Evolutionary conservation across 1,140 invertebrate genomes (phyloP), one percentile per base, ranked within the genome.

Genomic region (Ctenoplectra terminalis): DNA sequence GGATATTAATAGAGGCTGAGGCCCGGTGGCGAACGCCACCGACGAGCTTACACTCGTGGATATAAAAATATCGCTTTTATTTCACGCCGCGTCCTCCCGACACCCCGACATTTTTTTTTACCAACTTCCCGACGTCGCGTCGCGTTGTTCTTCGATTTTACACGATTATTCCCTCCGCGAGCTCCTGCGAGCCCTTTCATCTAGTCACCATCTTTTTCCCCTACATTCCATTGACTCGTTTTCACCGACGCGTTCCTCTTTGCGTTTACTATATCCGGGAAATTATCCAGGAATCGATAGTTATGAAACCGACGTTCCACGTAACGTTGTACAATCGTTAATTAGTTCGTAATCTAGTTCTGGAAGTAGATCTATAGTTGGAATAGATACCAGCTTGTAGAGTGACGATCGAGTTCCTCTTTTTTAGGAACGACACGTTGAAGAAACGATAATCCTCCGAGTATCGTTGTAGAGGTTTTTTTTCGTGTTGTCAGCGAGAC

Each of bases 31-130:
- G 84, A 77, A 86, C 89, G 86, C 83, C 83, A 85, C 84, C 83
- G 86, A 80, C 77, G 77, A 91, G 91, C 89, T 91, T 90, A 90
- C 89, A 86, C 85, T 77, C 81, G 89, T 89, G 86, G 87, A 90
- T 90, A 91, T 93, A 93, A 93, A 93, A 93, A 93, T 93, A 93
- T 88, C 90, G 87, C 89, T 91, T 90, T 93, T 90, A 91, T 92
- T 92, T 89, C 83, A 79, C 83, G 77, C 79, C 61, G 70, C 70
- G 78, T 48, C 71, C 64, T 79, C 70, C 84, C 74, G 67, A 83
- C 58, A 70, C 29, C 60, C 43, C 48, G 37, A 75, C 34, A n/a
- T n/a, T n/a, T n/a, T 72, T 84, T 80, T 80, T 81, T 56, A 43
- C 11, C 13, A 20, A 17, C 31, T 56, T 64, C 26, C 3, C 40